phyloP scores from a whole-genome alignment of 2,113 vertebrate species.

The Pseudorectes ferrugineus region DNA sequence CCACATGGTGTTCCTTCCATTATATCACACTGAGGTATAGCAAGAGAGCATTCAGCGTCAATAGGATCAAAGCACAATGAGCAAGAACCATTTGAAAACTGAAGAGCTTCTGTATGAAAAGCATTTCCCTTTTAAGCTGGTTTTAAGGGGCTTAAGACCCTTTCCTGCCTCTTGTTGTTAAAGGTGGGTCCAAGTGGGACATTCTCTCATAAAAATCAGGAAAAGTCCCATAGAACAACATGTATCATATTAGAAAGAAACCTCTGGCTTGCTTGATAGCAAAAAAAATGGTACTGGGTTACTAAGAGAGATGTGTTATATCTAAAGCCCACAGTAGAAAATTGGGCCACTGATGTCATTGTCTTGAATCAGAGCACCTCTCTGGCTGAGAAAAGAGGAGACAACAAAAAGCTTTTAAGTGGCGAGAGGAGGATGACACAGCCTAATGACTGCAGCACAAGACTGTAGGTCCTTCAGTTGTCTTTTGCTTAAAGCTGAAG shows the following conservation, averaged over 20 bases:
- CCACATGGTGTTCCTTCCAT: slow-evolving; percentile 28
- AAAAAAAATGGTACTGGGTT: not conserved
- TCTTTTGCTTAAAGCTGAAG: not conserved
- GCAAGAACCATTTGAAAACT: slow-evolving; percentile 1
- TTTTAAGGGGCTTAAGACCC: not conserved
- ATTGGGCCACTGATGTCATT: not conserved
- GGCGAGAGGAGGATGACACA: not conserved
- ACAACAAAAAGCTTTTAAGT: not conserved
- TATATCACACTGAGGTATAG: slow-evolving; percentile 52
- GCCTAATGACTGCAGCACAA: not conserved
- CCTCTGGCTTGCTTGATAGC: not conserved
- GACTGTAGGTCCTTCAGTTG: not conserved
- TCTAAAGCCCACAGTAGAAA: not conserved
- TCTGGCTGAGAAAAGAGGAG: not conserved
- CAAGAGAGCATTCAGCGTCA: not conserved
- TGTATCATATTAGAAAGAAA: not conserved
- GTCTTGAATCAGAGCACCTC: not conserved
- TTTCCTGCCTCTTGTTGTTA: not conserved
- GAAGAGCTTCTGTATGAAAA: slow-evolving; percentile 33
- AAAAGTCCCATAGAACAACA: not conserved
- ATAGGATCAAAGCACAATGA: slow-evolving; percentile 33
- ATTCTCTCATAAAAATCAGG: not conserved
- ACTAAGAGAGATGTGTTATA: not conserved
- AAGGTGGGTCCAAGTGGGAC: not conserved
- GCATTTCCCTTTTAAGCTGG: slow-evolving; percentile 26